Evolutionary conservation across 2,888 invertebrate genomes (phyloP), one percentile per base, ranked within the genome.

Genomic region (Erannis defoliaria): DNA sequence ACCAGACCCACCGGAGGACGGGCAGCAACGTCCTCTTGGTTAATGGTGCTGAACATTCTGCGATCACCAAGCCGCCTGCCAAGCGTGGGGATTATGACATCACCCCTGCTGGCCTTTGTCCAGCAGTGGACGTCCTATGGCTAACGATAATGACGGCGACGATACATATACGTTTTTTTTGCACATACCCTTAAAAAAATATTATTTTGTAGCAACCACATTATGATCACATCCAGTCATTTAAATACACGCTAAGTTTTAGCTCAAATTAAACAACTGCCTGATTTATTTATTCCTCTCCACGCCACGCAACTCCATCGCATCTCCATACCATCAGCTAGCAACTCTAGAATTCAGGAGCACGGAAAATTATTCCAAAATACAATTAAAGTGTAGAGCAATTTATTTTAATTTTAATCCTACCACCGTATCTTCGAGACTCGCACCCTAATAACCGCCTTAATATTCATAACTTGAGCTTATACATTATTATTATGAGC

Each of bases 381-480:
- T 90, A 90, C 89, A 91, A 93, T 93, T 92, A 91, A 88, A 91
- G 81, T 87, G 87, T 89, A 86, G 90, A 85, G 86, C 84, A 89
- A 91, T 91, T 92, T 88, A 86, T 91, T 89, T 90, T 88, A 90
- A 91, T 90, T 91, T 90, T 89, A 91, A 90, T 87, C 89, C 81
- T 70, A 77, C 82, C 78, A 72, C 78, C 79, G 67, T 68, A 71
- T 66, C 65, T 69, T 71, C 70, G 78, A 71, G 67, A 75, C 78
- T 81, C 74, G 72, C 73, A 73, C 76, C 75, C 71, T 84, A 82
- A 60, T 59, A 59, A 85, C 82, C 81, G 72, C 78, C 78, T 84
- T 82, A 83, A 85, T 87, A 82, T 82, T 83, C 77, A 71, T 67
- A 81, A 85, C 77, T 83, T 82, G 67, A 72, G 77, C 78, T 76